A percentile compares a stretch with the other conserved stretches of the same genome.
phyloP scores from a whole-genome alignment of 2,113 vertebrate genomes.

The Oryzias celebensis region DNA sequence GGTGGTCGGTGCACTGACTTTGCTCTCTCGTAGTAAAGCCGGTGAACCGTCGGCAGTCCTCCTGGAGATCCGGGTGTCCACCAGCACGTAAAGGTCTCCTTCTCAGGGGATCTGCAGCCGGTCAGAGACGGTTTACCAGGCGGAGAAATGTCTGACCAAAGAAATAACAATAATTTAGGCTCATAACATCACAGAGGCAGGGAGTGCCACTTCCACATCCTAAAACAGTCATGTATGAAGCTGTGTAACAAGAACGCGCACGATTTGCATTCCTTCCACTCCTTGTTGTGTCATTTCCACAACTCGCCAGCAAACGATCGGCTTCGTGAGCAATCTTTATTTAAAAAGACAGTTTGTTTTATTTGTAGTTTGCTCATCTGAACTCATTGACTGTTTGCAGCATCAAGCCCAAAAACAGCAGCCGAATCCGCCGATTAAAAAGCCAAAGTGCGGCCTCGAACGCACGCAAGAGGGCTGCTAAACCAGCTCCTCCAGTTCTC shows the following conservation, averaged over 20 bases:
- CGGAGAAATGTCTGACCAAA: slow-evolving; percentile 78
- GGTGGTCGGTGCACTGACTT: slow-evolving; percentile 64
- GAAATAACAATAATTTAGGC: slow-evolving; percentile 16
- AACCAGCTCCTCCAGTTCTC: background rate
- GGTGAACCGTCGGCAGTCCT: slow-evolving; percentile 82
- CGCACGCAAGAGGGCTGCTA: background rate
- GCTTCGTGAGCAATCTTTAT: too few species aligned
- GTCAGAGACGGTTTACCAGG: slow-evolving; percentile 83
- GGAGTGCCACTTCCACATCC: too few species aligned
- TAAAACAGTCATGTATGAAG: background rate
- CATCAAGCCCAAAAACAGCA: too few species aligned
- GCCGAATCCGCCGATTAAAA: too few species aligned
- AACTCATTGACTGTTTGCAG: too few species aligned
- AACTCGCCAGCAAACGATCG: too few species aligned
- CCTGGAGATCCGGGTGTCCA: slow-evolving; percentile 87
- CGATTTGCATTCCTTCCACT: background rate
- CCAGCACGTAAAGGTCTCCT: slow-evolving; percentile 92
- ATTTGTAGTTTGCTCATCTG: too few species aligned
- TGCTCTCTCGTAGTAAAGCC: slow-evolving; percentile 83
- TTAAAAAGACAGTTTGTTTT: too few species aligned
- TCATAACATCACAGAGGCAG: too few species aligned
- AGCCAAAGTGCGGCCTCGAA: background rate
- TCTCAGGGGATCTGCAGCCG: slow-evolving; percentile 86
- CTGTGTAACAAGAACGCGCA: background rate
- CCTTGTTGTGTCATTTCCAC: background rate